Percentiles rank a stretch among this genome's conserved stretches.
These are phyloP conservation scores for Drosophila greeni DNA, from an alignment of 2,888 invertebrate genomes.

Conservation along the genomic window DNA sequence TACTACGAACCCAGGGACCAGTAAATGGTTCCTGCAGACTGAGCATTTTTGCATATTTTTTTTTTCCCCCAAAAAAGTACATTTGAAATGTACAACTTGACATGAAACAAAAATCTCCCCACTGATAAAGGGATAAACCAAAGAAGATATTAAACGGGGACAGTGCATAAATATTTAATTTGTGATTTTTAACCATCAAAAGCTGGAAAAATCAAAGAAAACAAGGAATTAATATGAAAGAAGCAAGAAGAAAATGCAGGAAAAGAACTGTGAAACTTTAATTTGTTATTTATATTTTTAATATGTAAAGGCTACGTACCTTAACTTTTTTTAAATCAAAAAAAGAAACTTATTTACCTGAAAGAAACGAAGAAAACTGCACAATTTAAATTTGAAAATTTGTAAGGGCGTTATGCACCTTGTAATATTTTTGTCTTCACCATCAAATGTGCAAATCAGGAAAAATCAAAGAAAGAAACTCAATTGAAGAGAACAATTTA, in stretches of 20 bases:
- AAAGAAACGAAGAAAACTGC: neutral
- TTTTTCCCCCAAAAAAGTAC: neutral
- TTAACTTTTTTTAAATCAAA: neutral
- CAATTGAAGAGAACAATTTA: neutral
- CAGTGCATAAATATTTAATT: too few species aligned
- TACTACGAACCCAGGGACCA: neutral
- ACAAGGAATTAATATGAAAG: neutral
- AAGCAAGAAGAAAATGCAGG: neutral
- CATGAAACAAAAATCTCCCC: neutral
- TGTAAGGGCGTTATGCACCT: neutral
- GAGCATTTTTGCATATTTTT: neutral
- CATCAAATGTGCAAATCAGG: neutral
- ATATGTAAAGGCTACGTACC: neutral
- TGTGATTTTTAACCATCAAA: neutral
- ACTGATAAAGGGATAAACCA: neutral
- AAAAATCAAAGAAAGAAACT: neutral
- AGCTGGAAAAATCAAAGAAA: neutral
- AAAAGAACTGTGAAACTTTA: neutral
- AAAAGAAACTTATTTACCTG: neutral
- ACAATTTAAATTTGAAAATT: neutral
- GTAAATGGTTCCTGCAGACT: too few species aligned
- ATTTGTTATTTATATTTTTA: neutral
- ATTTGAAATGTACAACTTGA: slow-evolving; percentile 1
- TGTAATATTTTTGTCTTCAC: neutral
- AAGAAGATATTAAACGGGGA: neutral